These are phyloP conservation scores for Hystrix cristata DNA, from an alignment of 2,113 vertebrate genomes.

Conservation along the genomic window DNA sequence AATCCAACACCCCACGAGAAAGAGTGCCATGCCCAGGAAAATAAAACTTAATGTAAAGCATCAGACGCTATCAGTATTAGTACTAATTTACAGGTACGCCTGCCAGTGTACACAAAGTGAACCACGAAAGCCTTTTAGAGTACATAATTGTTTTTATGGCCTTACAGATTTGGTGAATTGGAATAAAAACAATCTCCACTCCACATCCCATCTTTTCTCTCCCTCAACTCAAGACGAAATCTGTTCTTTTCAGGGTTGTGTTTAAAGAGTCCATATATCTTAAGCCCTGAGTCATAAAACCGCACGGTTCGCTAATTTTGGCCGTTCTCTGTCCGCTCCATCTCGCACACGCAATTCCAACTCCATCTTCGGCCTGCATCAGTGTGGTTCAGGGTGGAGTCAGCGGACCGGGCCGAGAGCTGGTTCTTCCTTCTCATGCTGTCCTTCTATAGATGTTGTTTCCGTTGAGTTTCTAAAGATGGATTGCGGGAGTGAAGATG, in stretches of 20 bases:
- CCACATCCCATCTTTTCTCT: not conserved
- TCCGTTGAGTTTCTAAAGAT: not conserved
- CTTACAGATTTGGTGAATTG: conserved; percentile 31
- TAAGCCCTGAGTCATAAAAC: not conserved
- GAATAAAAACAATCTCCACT: conserved; percentile 36
- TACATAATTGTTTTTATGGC: conserved; percentile 53
- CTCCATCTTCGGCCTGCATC: not conserved
- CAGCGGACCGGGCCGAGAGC: not conserved
- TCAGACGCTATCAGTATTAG: not conserved
- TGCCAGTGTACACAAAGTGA: not conserved
- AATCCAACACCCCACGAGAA: not conserved
- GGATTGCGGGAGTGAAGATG: not conserved
- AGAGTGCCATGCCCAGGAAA: not conserved
- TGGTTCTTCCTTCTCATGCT: not conserved
- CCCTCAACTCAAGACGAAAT: conserved; percentile 20
- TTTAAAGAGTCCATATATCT: not conserved
- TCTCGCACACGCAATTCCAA: not conserved
- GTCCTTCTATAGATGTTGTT: not conserved
- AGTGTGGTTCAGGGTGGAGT: no score
- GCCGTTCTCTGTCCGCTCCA: not conserved
- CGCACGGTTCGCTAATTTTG: not conserved
- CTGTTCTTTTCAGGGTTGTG: not conserved
- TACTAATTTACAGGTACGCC: not conserved
- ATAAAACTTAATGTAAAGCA: not conserved
- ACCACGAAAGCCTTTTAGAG: not conserved